These are phyloP conservation scores for Eurytoma californica DNA, from an alignment of 2,888 invertebrate species.

Conservation along the genomic window DNA sequence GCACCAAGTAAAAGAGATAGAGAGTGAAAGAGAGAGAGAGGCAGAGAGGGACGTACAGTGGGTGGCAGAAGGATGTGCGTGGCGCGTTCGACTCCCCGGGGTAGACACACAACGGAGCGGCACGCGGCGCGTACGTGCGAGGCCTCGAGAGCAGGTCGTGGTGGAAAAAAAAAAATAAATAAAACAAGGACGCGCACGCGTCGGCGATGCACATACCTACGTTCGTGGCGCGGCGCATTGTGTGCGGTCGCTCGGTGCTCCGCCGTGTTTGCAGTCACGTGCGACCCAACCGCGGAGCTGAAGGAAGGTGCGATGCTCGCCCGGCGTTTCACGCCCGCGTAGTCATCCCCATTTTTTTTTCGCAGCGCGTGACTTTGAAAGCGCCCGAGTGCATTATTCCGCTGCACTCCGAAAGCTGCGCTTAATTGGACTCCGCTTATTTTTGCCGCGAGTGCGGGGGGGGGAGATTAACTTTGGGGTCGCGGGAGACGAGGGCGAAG, in stretches of 20 bases:
- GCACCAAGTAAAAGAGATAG: conserved; percentile 3
- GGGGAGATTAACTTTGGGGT: no score
- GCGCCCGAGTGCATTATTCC: no score
- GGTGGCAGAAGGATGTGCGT: conserved; percentile 1
- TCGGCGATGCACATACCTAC: conserved; percentile 45
- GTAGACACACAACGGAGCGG: conserved; percentile 62
- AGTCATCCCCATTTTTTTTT: background rate
- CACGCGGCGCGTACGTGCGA: conserved; percentile 53
- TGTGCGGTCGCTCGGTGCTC: background rate
- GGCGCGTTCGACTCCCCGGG: background rate
- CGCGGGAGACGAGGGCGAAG: no score
- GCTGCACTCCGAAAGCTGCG: no score
- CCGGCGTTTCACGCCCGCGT: background rate
- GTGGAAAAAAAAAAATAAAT: background rate
- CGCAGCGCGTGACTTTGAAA: no score
- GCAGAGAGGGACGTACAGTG: conserved; percentile 4
- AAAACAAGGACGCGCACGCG: background rate
- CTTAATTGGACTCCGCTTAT: no score
- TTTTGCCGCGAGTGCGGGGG: background rate
- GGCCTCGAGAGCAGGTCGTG: background rate
- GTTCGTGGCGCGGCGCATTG: conserved; percentile 45
- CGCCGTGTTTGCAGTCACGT: background rate
- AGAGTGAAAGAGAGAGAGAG: background rate
- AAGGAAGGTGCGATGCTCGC: conserved; percentile 39
- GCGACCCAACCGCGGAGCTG: conserved; percentile 7